Evolutionary conservation across 2,888 invertebrate species (phyloP), one percentile per base, ranked within the genome.

Genomic region (Entomobrya multifasciata): DNA sequence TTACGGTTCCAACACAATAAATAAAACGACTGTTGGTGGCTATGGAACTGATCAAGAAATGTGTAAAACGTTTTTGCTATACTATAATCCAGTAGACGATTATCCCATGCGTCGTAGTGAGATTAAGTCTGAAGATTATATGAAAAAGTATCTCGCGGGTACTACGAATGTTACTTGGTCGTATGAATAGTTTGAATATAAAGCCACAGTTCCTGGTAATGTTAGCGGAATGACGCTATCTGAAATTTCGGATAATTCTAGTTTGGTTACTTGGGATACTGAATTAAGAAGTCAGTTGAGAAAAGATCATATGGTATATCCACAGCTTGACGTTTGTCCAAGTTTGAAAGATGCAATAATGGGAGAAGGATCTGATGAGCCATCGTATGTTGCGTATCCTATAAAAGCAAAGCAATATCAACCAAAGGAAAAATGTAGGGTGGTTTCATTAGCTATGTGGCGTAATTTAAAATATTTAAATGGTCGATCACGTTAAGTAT

Each of bases 21-120:
- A 77, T n/a, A 94, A 94, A 88, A 95, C 96, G 2, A 97, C 96
- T 44, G 93, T 87, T 13, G 89, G 87, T 17, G 96, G 96, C 11
- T 96, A 96, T 92, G 96, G 97, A 0, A 96, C 96, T 0, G 94
- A 94, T 83, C 96, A 97, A 93, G 97, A 97, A 93, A 97, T 97
- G 96, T 97, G 97, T 91, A 93, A 97, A 1, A 95, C 96, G 0
- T 97, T 97, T 92, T 94, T 97, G 0, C 93, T 96, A 8, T 96
- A 97, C 92, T 97, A 97, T 22, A 96, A 2, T 1, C 1, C 2
- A 10, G 22, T 47, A 10, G 5, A 17, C 0, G 57, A 22, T 27
- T 60, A 30, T 27, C 15, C 15, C n/a, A 8, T 11, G 60, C 27
- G 60, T 60, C 60, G 60, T 8, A 60, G 60, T 60, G 11, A 60